A percentile compares a stretch with the other conserved stretches of the same genome.
Conservation (phyloP, 2,888 invertebrate species). For the Euspilapteryx auroguttella region DNA sequence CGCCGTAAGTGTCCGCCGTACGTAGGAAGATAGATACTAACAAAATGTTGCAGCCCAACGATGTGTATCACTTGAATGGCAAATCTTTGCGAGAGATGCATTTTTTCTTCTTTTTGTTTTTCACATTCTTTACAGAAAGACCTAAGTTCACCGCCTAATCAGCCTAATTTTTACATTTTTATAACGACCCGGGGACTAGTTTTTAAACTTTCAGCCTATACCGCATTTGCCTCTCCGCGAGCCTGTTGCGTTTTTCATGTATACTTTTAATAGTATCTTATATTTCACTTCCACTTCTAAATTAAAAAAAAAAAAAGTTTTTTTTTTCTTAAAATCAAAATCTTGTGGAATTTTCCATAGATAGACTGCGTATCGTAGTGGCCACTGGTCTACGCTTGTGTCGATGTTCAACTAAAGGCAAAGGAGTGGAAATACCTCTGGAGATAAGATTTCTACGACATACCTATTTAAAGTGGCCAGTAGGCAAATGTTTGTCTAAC, state of each 20-base stretch:
- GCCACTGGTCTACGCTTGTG: too few species aligned
- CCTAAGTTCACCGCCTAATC: slow-evolving; percentile 1
- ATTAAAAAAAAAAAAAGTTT: not conserved
- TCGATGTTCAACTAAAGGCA: too few species aligned
- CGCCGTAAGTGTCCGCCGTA: too few species aligned
- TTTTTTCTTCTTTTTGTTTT: slow-evolving; percentile 5
- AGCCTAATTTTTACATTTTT: not conserved
- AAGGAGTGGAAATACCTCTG: too few species aligned
- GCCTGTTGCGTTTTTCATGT: slow-evolving; percentile 22
- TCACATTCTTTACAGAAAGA: slow-evolving; percentile 5
- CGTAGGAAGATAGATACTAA: slow-evolving; percentile 35
- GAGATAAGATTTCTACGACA: too few species aligned
- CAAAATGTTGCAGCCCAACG: slow-evolving; percentile 36
- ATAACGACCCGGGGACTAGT: not conserved
- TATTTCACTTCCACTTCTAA: not conserved
- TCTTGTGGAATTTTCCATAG: too few species aligned
- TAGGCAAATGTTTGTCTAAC: too few species aligned
- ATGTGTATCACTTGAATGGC: slow-evolving; percentile 36
- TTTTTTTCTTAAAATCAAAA: too few species aligned
- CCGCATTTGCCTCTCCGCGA: slow-evolving; percentile 22
- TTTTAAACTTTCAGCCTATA: slow-evolving; percentile 22
- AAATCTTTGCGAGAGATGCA: slow-evolving; percentile 8
- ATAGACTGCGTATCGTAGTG: too few species aligned
- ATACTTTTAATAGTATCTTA: slow-evolving; percentile 8
- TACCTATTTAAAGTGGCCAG: too few species aligned